Percentiles rank a stretch among this genome's conserved stretches.
Conservation (phyloP, 2,797 vertebrate species). For the Linurgus olivaceus region DNA sequence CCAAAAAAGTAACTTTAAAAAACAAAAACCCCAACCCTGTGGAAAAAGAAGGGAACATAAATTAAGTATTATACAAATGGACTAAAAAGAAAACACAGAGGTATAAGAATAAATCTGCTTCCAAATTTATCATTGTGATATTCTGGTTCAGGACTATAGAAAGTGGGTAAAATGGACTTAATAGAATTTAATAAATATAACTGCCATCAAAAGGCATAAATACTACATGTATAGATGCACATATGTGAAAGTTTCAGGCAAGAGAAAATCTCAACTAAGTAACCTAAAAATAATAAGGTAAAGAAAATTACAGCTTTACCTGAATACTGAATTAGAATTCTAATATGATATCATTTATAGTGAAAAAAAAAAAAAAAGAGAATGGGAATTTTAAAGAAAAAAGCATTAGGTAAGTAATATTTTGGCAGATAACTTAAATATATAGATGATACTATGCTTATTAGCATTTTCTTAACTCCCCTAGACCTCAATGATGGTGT, state of each 20-base stretch:
- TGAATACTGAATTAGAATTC: neutral
- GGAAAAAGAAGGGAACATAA: neutral
- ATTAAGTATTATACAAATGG: neutral
- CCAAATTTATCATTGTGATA: neutral
- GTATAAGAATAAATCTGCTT: neutral
- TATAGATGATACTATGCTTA: neutral
- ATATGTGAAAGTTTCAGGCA: neutral
- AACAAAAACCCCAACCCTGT: fast-evolving
- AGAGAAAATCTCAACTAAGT: neutral
- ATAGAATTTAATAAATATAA: neutral
- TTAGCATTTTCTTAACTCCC: neutral
- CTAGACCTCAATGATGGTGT: neutral
- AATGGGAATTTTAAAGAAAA: neutral
- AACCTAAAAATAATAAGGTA: neutral
- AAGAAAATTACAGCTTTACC: neutral
- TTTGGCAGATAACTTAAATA: neutral
- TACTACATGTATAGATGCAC: neutral
- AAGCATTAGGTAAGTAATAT: neutral
- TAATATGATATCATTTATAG: neutral
- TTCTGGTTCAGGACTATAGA: neutral
- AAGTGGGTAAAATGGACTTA: neutral
- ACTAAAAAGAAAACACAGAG: neutral
- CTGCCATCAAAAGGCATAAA: neutral
- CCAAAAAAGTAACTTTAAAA: neutral
- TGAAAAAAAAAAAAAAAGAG: neutral